Percentiles rank a stretch among this genome's conserved stretches.
Conservation (phyloP, 2,888 invertebrate species). For the Schrankia costaestrigalis region DNA sequence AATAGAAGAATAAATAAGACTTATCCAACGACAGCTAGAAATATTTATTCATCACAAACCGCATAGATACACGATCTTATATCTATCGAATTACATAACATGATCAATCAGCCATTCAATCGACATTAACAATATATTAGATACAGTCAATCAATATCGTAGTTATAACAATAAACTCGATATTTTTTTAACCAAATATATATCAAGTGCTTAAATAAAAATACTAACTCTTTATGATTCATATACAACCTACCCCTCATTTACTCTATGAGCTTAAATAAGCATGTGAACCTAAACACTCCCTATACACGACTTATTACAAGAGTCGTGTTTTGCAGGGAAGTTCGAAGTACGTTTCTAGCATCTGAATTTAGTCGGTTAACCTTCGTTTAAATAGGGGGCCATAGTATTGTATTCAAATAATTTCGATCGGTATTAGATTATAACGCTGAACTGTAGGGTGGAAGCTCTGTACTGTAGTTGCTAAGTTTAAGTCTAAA, state of each 20-base stretch:
- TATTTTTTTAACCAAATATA: constrained; percentile 37
- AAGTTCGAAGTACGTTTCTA: constrained; percentile 26
- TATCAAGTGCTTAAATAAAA: constrained; percentile 29
- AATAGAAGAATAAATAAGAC: too few species aligned
- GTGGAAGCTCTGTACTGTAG: too few species aligned
- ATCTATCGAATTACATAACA: constrained; percentile 1
- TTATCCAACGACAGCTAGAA: too few species aligned
- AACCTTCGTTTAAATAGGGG: constrained; percentile 32
- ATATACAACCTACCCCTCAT: constrained; percentile 37
- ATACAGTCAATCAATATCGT: constrained; percentile 27
- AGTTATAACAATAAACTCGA: constrained; percentile 36
- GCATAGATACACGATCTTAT: neutral
- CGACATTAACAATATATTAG: constrained; percentile 13
- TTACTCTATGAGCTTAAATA: constrained; percentile 9
- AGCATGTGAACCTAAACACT: constrained; percentile 32
- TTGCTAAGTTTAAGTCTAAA: too few species aligned
- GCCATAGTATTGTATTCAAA: too few species aligned
- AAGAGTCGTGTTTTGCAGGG: constrained; percentile 22
- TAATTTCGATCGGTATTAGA: too few species aligned
- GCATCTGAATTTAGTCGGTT: constrained; percentile 46
- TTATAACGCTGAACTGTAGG: too few species aligned
- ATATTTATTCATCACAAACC: too few species aligned
- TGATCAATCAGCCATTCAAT: constrained; percentile 18
- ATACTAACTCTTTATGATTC: constrained; percentile 42
- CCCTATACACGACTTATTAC: constrained; percentile 30